Evolutionary conservation across 2,888 invertebrate genomes (phyloP), one percentile per base, ranked within the genome.

Genomic region (Trissolcus japonicus): DNA sequence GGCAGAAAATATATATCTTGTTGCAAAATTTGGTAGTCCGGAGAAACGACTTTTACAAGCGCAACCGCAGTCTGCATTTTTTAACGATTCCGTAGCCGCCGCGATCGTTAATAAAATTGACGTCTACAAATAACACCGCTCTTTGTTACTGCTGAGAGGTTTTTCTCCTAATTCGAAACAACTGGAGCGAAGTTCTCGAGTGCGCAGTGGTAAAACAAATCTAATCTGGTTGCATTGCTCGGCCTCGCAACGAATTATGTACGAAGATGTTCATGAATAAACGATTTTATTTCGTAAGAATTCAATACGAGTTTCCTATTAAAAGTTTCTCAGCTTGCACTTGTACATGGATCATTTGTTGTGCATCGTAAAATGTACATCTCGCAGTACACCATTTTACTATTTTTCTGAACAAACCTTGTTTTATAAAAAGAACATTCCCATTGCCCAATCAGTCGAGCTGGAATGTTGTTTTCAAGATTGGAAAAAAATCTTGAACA

Each of bases 1-100:
- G 29, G 53, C 6, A 41, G 35, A 59, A 57, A 63, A 35, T 35
- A 35, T 35, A 62, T 50, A 55, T 63, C 68, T 68, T 62, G 21
- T 46, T 25, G 29, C 60, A 55, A 68, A 62, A 60, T 56, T 59
- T 35, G 68, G 62, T 59, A 29, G 40, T 48, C 56, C 41, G 50
- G 41, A 55, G 55, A 60, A 66, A 62, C 72, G 62, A 62, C 72
- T 77, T 77, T 60, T 55, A 63, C 56, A 76, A 63, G 54, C 48
- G 29, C 17, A 19, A 51, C 61, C 63, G 59, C 61, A 62, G 66
- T 55, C 66, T 72, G 59, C 71, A 72, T 65, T 61, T 63, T 35
- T 76, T 76, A 69, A 76, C 56, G 21, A 53, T 66, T 40, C 53
- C 25, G 9, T 7, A 63, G 53, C 46, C 40, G 29, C 43, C 3